Base-by-base conservation (phyloP, 2,888 invertebrate species). In the Leptarthrus brevirostris region DNA sequence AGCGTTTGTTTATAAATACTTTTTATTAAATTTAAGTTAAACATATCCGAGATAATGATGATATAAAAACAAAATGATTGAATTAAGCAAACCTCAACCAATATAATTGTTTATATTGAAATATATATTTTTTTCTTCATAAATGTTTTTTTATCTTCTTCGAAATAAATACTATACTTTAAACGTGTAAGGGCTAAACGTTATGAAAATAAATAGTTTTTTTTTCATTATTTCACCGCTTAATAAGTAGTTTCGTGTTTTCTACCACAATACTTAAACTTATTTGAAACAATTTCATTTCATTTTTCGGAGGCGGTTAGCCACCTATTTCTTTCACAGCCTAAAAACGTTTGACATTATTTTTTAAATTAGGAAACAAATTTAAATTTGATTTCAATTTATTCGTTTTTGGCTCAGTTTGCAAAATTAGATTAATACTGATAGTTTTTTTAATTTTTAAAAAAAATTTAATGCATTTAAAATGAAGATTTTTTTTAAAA, bases 271-370 rank as follows among this genome's bases (percentile, higher is more conserved):
- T 34, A 36, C 20, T 30, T 5, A 30, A 30, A 30, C 30, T 5
- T 30, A 30, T 30, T 30, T 5, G 30, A 30, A 30, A 30, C 30
- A 8, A 5, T 40, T 61, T 18, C n/a, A 36, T 61, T 22, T 44
- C 36, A 30, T 64, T 64, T n/a, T 16, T 36, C 47, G 49, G 18
- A 20, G n/a, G 16, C n/a, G 44, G 44, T n/a, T n/a, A n/a, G n/a
- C n/a, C n/a, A n/a, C n/a, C n/a, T 47, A 53, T 44, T 72, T 72
- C 56, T 26, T 64, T 73, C 73, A 73, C 73, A 73, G 73, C 73
- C 73, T 73, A 61, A 64, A 64, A 64, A 52, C 53, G 49, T 53
- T 61, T 22, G 61, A 49, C 56, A 30, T 58, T 72, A 14, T 30
- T 30, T 5, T 30, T 30, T 12, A 40, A 40, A 40, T 40, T 6